Evolutionary conservation across 2,888 invertebrate species (phyloP), one percentile per base, ranked within the genome.

Genomic region (Dasysyrphus albostriatus): DNA sequence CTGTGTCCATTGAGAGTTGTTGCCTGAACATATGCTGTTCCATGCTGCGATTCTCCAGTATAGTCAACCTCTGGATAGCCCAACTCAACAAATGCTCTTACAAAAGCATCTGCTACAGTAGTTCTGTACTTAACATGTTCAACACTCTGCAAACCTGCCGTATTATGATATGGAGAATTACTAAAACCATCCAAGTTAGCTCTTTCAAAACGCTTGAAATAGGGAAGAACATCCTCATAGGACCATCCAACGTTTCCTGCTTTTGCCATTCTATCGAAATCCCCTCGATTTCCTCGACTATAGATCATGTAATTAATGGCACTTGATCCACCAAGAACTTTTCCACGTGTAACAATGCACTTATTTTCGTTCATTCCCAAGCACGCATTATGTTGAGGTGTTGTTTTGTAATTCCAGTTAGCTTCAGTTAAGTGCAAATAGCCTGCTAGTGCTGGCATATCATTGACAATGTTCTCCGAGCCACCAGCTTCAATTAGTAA

Each of bases 171-270:
- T 0, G 92, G 90, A 16, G 90, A 90, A 58, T 93, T 92, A 80
- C 93, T 93, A 67, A 91, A 92, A 14, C 93, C 92, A 9, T 90
- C 91, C 24, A 94, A 93, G n/a, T 84, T 70, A 42, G 94, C 93
- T 79, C 91, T 93, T 90, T 95, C 95, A 0, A 94, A 93, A 91
- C 94, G 94, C 88, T 93, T 92, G 89, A 93, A 95, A 90, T 95
- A 94, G 70, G 93, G 92, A 14, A 94, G 88, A n/a, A 94, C 93
- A 8, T 94, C 94, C 5, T 93, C 90, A 89, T 94, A 94, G 2
- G 95, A 93, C 96, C 96, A 96, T 61, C 96, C 96, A 24, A 93
- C 93, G 89, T 96, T 96, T 5, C 96, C 96, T 51, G 93, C 93
- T 0, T 92, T 92, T 5, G 94, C 94, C 94, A 96, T 89, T 89